phyloP scores from a whole-genome alignment of 2,113 vertebrate species.

The Melanostigma gelatinosum region DNA sequence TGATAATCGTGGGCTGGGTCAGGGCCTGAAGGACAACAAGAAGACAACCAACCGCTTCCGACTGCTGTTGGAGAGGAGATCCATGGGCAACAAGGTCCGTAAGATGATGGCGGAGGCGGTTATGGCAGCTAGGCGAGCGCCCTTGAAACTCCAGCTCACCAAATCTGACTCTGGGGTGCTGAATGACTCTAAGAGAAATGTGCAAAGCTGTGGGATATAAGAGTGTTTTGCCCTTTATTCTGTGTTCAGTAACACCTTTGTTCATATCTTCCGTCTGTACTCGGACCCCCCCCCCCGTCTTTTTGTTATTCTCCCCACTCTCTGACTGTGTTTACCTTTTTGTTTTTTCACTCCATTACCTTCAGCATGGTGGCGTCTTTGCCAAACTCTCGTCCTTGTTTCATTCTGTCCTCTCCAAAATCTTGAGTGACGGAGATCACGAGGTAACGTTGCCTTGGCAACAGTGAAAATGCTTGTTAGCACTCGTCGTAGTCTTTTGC shows the following conservation, averaged over 20 bases:
- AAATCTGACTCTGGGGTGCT: background rate
- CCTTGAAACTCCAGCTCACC: background rate
- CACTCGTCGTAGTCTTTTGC: slow-evolving; percentile 19
- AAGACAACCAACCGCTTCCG: slow-evolving; percentile 91
- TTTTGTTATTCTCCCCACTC: slow-evolving; percentile 32
- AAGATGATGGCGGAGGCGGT: background rate
- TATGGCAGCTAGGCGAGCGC: background rate
- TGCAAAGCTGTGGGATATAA: background rate
- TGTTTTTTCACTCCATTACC: slow-evolving; percentile 63
- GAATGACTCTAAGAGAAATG: background rate
- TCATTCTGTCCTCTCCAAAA: slow-evolving; percentile 84
- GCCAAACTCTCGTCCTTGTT: slow-evolving; percentile 87
- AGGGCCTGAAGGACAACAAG: slow-evolving; percentile 98
- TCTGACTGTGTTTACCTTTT: slow-evolving; percentile 66
- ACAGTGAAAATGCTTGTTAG: slow-evolving; percentile 50
- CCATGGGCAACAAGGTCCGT: slow-evolving; percentile 84
- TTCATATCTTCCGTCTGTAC: slow-evolving; percentile 15
- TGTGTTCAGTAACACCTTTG: slow-evolving; percentile 44
- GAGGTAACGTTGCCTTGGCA: slow-evolving; percentile 84
- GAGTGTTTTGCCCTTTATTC: slow-evolving; percentile 20
- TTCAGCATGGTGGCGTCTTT: slow-evolving; percentile 86
- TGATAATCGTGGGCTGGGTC: slow-evolving; percentile 96
- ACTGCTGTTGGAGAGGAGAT: slow-evolving; percentile 90
- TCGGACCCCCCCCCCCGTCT: slow-evolving; percentile 35
- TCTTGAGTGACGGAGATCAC: slow-evolving; percentile 74